These are phyloP conservation scores for Alectura lathami DNA, from an alignment of 2,113 vertebrate genomes.

Conservation along the genomic window DNA sequence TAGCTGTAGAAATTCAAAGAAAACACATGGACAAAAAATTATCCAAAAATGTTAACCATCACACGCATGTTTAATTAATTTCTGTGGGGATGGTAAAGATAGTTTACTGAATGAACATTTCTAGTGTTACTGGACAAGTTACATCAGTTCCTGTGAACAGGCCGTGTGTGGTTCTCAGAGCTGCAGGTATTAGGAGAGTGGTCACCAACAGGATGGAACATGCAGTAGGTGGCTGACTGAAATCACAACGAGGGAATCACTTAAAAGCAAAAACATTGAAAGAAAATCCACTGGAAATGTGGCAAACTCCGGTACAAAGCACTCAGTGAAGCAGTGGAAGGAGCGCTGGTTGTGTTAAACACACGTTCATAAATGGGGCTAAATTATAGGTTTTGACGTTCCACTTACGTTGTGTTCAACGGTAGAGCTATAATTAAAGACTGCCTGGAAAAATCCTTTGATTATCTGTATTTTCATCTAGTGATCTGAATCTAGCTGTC, in stretches of 20 bases:
- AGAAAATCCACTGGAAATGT: background rate
- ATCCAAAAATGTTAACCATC: background rate
- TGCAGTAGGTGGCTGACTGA: background rate
- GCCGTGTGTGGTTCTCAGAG: background rate
- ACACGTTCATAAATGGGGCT: background rate
- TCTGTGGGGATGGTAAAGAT: background rate
- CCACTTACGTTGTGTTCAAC: background rate
- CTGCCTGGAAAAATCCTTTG: background rate
- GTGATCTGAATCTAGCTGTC: background rate
- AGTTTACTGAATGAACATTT: background rate
- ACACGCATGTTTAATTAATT: background rate
- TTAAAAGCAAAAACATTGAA: background rate
- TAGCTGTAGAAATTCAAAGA: background rate
- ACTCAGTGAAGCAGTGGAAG: background rate
- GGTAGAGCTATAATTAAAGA: background rate
- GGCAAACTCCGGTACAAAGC: background rate
- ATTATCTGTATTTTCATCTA: background rate
- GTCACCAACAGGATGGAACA: background rate
- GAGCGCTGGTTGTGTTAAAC: background rate
- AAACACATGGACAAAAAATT: rapidly evolving
- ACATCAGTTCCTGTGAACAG: background rate
- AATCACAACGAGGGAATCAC: background rate
- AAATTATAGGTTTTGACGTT: background rate
- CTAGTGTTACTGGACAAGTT: rapidly evolving
- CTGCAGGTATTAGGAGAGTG: background rate